Evolutionary conservation across 1,140 invertebrate species (phyloP), one percentile per base, ranked within the genome.

Genomic region (Drosophila equinoxialis): DNA sequence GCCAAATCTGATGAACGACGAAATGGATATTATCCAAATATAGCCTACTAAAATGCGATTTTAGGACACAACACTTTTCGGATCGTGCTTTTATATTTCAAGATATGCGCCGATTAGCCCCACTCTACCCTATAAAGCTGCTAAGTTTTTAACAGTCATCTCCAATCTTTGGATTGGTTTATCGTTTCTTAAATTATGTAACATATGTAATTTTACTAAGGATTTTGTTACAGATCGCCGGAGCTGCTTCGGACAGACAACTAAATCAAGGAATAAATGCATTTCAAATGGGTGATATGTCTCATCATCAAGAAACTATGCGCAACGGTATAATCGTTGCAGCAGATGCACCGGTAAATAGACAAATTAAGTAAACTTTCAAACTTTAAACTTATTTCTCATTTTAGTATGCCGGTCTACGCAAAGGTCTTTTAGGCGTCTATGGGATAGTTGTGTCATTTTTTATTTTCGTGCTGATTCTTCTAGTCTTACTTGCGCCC

Each of bases 201-300:
- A 26, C 26, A 5, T 4, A 26, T 26, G 3, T 26, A 35, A 35
- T 11, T 39, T 39, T 39, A 39, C 68, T 91, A 77, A 64, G 92
- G 91, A 59, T 81, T 94, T 42, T 83, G 83, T 74, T 79, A 89
- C 93, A 97, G 96, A 93, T 96, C 68, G 93, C 94, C 35, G 95
- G 95, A 60, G 96, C 95, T 89, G 93, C 95, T 8, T 95, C 96
- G 45, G 96, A 97, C 77, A 94, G 94, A 67, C 94, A 95, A 55
- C 94, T 93, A 71, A 95, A 94, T 77, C 95, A 95, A 74, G 94
- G 96, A 74, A 94, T 96, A 13, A 96, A 96, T 90, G 94, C 96
- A 10, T 97, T 97, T 93, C 96, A 96, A 11, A 96, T 97, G 96
- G 96, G 96, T 84, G 96, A 97, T 90, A 94, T 97, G 92, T 63